Conservation (phyloP, 2,888 invertebrate species). For the Anoplius nigerrimus region DNA sequence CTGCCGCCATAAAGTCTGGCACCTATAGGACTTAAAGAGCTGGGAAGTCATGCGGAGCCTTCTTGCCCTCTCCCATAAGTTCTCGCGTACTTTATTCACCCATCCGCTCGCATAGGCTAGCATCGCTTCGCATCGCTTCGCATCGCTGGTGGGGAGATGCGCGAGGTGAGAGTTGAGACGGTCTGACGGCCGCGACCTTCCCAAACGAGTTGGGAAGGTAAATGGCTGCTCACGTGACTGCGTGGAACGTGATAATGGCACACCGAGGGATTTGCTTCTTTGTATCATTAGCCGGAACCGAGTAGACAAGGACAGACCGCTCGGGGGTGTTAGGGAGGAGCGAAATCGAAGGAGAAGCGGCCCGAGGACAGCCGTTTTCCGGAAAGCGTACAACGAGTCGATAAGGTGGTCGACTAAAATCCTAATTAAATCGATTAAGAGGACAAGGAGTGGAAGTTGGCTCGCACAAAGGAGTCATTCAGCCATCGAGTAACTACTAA, state of each 20-base stretch:
- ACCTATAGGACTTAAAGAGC: constrained; percentile 35
- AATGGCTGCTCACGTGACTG: too few relatives aligned
- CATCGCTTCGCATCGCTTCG: too few relatives aligned
- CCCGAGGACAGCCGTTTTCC: constrained; percentile 16
- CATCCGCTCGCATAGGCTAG: too few relatives aligned
- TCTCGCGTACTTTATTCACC: constrained; percentile 3
- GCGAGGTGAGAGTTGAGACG: too few relatives aligned
- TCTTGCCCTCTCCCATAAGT: constrained; percentile 23
- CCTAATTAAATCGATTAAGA: constrained; percentile 52
- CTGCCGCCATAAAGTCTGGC: constrained; percentile 64
- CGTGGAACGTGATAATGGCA: too few relatives aligned
- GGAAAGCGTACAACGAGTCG: constrained; percentile 14
- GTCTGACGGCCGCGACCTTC: too few relatives aligned
- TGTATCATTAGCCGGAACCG: too few relatives aligned
- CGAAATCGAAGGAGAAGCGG: constrained; percentile 8
- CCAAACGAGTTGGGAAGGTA: too few relatives aligned
- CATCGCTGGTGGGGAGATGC: too few relatives aligned
- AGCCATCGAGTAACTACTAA: constrained; percentile 22
- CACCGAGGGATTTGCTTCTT: too few relatives aligned
- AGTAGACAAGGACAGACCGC: too few relatives aligned
- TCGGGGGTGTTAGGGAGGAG: constrained; percentile 6
- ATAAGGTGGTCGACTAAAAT: constrained; percentile 39
- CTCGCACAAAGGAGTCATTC: constrained; percentile 32
- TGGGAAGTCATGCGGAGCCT: constrained; percentile 37
- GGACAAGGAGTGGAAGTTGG: constrained; percentile 1